These are phyloP conservation scores for Trachelus tabidus DNA, from an alignment of 2,888 invertebrate species.

Conservation along the genomic window DNA sequence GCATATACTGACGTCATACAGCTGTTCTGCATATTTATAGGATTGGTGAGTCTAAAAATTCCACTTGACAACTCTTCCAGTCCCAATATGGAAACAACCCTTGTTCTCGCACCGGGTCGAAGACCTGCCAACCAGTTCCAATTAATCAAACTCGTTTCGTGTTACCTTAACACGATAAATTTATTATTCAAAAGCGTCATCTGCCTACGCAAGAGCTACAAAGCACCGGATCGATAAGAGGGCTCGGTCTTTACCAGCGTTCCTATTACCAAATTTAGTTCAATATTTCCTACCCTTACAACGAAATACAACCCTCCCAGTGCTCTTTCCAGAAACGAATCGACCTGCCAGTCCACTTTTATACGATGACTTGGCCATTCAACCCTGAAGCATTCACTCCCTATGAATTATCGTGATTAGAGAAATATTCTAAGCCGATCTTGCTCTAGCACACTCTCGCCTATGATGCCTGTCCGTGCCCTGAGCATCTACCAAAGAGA, in stretches of 20 bases:
- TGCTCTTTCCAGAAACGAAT: neutral
- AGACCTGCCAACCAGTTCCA: neutral
- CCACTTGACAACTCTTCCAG: neutral
- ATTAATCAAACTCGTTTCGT: neutral
- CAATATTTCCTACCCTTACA: neutral
- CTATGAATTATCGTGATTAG: neutral
- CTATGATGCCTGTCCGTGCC: neutral
- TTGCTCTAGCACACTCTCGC: neutral
- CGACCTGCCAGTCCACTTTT: neutral
- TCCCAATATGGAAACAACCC: neutral
- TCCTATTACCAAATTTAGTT: conserved; percentile 14
- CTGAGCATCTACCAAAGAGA: conserved; percentile 5
- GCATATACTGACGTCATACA: conserved; percentile 99
- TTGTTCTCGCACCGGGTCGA: neutral
- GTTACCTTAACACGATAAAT: neutral
- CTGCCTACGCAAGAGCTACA: neutral
- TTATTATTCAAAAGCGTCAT: neutral
- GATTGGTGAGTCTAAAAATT: conserved; percentile 73
- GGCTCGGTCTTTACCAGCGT: conserved; percentile 17
- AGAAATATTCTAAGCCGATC: neutral
- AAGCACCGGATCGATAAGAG: conserved; percentile 15
- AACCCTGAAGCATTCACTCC: neutral
- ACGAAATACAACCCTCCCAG: neutral
- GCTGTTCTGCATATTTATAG: conserved; percentile 96
- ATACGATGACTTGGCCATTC: neutral